Percentiles rank a stretch among this genome's conserved stretches.
Conservation (phyloP, 2,113 vertebrate genomes). For the Odontophorus gujanensis region DNA sequence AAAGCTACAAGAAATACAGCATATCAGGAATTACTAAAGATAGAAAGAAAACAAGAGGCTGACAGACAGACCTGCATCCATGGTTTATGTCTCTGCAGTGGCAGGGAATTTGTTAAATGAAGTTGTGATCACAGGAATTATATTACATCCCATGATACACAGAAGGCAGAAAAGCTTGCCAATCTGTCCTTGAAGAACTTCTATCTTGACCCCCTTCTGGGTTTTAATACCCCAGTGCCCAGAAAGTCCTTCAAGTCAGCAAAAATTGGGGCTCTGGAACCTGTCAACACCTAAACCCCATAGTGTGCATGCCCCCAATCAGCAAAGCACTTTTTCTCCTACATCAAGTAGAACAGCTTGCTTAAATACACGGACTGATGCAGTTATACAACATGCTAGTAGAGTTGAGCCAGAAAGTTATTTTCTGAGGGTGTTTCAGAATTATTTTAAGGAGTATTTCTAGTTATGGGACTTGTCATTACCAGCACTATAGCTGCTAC, state of each 20-base stretch:
- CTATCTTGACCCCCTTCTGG: neutral
- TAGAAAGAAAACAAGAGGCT: neutral
- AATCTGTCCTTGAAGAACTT: constrained; percentile 57
- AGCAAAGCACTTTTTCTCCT: neutral
- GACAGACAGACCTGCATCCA: neutral
- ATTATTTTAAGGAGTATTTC: neutral
- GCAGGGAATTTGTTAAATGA: constrained; percentile 58
- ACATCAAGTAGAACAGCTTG: neutral
- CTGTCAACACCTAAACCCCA: neutral
- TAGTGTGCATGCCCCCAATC: accelerated
- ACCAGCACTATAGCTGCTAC: neutral
- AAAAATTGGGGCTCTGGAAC: neutral
- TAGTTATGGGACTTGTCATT: neutral
- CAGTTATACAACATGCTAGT: neutral
- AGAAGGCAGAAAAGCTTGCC: constrained; percentile 47
- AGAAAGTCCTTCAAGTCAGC: neutral
- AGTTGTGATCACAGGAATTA: constrained; percentile 57
- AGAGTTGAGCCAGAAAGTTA: neutral
- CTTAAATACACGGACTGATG: neutral
- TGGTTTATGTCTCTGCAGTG: neutral
- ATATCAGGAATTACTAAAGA: neutral
- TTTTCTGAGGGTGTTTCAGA: constrained; percentile 13
- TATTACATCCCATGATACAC: constrained; percentile 64
- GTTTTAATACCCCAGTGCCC: constrained; percentile 8
- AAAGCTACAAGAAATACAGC: neutral